Evolutionary conservation across 2,113 vertebrate genomes (phyloP).

Genomic region (Eublepharis macularius): DNA sequence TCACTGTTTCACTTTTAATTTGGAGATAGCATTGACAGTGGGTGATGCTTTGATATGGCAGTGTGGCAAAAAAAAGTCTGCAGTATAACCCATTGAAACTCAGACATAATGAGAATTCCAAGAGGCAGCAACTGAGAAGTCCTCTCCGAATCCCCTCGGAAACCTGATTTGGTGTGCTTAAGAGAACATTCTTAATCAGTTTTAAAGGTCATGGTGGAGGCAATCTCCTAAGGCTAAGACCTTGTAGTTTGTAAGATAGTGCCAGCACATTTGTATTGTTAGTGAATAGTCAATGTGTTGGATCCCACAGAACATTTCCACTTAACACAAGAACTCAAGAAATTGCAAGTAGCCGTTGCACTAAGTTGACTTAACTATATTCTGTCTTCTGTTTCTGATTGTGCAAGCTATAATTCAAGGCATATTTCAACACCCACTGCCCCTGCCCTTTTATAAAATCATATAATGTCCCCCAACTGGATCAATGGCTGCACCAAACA

Average conservation of each 20-base stretch:
- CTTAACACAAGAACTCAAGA: no score
- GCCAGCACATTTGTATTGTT: neutral
- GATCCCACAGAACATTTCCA: no score
- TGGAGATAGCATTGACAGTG: neutral
- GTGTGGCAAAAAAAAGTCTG: neutral
- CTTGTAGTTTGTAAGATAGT: neutral
- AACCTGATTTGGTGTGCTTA: neutral
- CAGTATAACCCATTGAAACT: neutral
- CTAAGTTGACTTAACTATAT: no score
- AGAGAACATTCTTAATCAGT: neutral
- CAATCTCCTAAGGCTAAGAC: neutral
- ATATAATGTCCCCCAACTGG: no score
- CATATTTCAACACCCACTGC: no score
- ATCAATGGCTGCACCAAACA: no score
- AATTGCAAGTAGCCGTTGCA: no score
- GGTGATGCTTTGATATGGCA: conserved; percentile 8
- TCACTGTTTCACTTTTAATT: conserved; percentile 48
- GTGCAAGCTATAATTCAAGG: no score
- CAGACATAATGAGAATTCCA: neutral
- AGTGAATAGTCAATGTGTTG: neutral
- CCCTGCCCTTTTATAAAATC: no score
- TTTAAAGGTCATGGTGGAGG: neutral
- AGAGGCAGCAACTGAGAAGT: neutral
- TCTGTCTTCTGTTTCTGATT: no score
- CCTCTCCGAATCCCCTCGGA: neutral